These are phyloP conservation scores for Paramormyrops kingsleyae DNA, from an alignment of 2,113 vertebrate genomes.

Conservation along the genomic window DNA sequence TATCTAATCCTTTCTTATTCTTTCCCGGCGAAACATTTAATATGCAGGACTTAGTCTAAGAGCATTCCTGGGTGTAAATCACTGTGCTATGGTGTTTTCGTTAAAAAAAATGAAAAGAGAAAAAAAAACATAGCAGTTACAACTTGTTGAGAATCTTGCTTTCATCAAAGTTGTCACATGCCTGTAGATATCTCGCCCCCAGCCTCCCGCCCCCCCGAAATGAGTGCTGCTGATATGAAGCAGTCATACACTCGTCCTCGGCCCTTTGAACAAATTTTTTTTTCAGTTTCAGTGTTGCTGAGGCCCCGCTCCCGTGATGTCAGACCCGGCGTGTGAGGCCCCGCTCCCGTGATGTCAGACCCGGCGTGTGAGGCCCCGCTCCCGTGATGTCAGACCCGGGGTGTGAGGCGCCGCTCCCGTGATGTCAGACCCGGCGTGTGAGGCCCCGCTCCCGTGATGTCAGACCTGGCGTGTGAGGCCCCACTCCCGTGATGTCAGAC, in stretches of 20 bases:
- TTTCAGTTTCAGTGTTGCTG: not conserved
- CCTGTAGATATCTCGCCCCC: conserved; percentile 35
- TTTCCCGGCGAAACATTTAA: conserved; percentile 40
- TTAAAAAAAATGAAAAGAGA: conserved; percentile 17
- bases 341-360: too few relatives aligned
- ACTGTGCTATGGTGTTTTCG: conserved; percentile 32
- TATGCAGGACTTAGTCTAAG: conserved; percentile 44
- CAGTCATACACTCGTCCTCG: not conserved
- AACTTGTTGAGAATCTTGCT: conserved; percentile 48
- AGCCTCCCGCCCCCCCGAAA: conserved; percentile 24
- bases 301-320: conserved; percentile 8
- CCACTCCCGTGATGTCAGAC: too few relatives aligned
- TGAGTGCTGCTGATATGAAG: not conserved
- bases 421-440: too few relatives aligned
- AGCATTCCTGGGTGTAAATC: conserved; percentile 50
- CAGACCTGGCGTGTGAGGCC: too few relatives aligned
- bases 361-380: too few relatives aligned
- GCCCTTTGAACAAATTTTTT: not conserved
- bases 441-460: too few relatives aligned
- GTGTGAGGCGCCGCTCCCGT: too few relatives aligned
- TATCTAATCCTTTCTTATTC: not conserved
- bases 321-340: not conserved
- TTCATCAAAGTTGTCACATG: conserved; percentile 40
- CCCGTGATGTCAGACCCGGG: too few relatives aligned
- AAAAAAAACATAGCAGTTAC: conserved; percentile 42